A percentile compares a stretch with the other conserved stretches of the same genome.
These are phyloP conservation scores for Abrostola triplasia DNA, from an alignment of 2,888 invertebrate genomes.

Conservation along the genomic window DNA sequence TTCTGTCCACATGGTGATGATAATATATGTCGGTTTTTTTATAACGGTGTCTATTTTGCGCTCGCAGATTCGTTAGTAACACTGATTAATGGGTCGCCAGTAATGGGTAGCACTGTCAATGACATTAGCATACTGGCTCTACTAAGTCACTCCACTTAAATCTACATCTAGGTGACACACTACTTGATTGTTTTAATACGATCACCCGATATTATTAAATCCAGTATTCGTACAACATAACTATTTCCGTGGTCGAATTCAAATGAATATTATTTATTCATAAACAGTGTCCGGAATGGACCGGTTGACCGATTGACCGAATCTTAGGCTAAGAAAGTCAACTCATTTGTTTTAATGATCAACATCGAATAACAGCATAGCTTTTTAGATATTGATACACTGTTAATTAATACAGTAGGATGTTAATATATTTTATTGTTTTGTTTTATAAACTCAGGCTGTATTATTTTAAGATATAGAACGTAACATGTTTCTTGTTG, in stretches of 20 bases:
- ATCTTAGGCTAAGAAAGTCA: constrained; percentile 52
- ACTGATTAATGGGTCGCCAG: background rate
- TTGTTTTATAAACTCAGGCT: background rate
- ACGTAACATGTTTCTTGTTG: no score
- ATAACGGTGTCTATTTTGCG: background rate
- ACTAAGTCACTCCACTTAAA: background rate
- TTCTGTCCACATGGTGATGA: no score
- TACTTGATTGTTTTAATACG: background rate
- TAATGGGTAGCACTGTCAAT: background rate
- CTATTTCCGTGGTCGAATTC: constrained; percentile 31
- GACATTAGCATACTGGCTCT: background rate
- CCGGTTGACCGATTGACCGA: constrained; percentile 56
- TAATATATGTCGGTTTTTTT: no score
- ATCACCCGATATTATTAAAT: background rate
- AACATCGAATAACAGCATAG: constrained; percentile 23
- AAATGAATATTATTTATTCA: constrained; percentile 37
- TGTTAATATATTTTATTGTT: background rate
- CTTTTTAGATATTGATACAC: constrained; percentile 29
- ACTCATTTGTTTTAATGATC: constrained; percentile 45
- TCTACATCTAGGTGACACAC: background rate
- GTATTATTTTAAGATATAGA: background rate
- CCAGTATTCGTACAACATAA: constrained; percentile 4
- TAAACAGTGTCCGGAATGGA: constrained; percentile 38
- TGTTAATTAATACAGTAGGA: background rate
- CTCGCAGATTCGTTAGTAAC: background rate